Conservation (phyloP, 2,888 invertebrate genomes). For the Lasioglossum zephyrum region DNA sequence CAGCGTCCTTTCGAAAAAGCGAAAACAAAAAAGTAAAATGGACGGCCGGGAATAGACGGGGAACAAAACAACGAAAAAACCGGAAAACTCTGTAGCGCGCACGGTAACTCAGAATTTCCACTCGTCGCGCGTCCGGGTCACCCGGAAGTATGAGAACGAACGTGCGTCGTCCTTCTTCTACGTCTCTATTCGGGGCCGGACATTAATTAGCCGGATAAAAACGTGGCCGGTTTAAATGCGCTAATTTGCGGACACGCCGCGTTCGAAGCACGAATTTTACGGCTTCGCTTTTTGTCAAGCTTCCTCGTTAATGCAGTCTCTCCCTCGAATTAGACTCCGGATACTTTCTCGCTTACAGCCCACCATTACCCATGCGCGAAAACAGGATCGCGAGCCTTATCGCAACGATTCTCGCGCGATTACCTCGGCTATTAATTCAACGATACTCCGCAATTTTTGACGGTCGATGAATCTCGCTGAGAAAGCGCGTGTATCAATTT, state of each 20-base stretch:
- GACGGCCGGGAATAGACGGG: background rate
- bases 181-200: background rate
- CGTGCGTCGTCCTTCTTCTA: background rate
- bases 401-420: background rate
- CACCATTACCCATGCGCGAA: background rate
- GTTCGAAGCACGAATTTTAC: slow-evolving; percentile 19
- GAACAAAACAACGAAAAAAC: background rate
- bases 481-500: background rate
- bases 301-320: slow-evolving; percentile 35
- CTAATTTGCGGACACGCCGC: slow-evolving; percentile 34
- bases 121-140: background rate
- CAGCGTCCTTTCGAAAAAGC: background rate
- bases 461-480: background rate
- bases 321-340: slow-evolving; percentile 24
- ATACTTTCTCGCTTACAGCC: background rate
- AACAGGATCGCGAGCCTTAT: background rate
- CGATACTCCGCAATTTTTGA: background rate
- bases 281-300: slow-evolving; percentile 16
- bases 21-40: background rate
- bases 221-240: slow-evolving; percentile 24
- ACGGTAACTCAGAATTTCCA: slow-evolving; percentile 21
- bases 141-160: background rate
- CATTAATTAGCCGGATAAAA: slow-evolving; percentile 43
- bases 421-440: background rate
- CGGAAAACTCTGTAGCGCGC: background rate